Evolutionary conservation across 2,888 invertebrate species (phyloP), one percentile per base, ranked within the genome.

Genomic region (Dolichopus griseipennis): DNA sequence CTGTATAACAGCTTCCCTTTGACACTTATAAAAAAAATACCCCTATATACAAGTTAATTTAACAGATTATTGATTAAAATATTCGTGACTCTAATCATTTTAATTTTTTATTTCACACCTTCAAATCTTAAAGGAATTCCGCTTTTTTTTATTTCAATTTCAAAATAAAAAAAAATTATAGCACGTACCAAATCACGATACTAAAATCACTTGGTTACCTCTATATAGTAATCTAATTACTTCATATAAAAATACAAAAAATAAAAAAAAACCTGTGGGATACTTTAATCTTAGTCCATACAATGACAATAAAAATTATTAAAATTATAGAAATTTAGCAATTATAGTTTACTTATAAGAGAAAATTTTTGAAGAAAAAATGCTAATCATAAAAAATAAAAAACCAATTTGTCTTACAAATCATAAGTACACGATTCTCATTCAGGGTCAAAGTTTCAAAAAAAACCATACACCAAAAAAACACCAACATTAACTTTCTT

Each of bases 371-470:
- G 27, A 27, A 5, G 5, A 27, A 27, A 27, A 27, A 27, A 27
- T n/a, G n/a, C n/a, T n/a, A n/a, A 27, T 4, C 27, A 27, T 4
- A 37, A 37, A 37, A 37, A 37, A 37, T 7, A 37, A 15, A 52
- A 52, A n/a, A 12, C n/a, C 52, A 52, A 52, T 52, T 52, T 52
- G 52, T 52, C 52, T 52, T 52, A 52, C 52, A 52, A 52, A 52
- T 52, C 52, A 52, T n/a, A 52, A 52, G 2, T 52, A 52, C 52
- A 52, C 52, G 52, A 52, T 52, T 52, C 15, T 27, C 18, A 52
- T 52, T 52, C 52, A 52, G 52, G 52, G 52, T 52, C 52, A 52
- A 52, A 52, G 52, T 52, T 52, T 52, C 52, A 52, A 52, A 52
- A 52, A 18, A 12, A 52, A 52, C n/a, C n/a, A n/a, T n/a, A n/a